These are phyloP conservation scores for Nemotelus nigrinus DNA, from an alignment of 2,888 invertebrate genomes.

Conservation along the genomic window DNA sequence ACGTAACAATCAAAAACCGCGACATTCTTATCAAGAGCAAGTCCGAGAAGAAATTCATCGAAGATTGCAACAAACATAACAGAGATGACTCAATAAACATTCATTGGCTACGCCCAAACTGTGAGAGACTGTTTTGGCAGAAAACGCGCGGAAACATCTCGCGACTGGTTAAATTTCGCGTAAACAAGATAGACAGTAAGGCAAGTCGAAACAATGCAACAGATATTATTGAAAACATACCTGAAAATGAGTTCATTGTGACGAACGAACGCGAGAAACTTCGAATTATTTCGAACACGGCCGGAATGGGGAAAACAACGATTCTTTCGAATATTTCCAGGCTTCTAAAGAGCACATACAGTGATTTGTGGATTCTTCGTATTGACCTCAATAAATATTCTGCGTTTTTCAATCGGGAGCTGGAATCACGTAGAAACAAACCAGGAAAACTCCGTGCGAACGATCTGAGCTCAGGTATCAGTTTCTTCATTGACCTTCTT, in stretches of 20 bases:
- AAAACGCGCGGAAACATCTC: neutral
- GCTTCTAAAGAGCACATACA: neutral
- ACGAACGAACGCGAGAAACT: neutral
- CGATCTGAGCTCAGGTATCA: conserved; percentile 2
- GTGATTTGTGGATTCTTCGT: conserved; percentile 23
- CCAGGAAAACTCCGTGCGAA: neutral
- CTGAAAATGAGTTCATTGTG: neutral
- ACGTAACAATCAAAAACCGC: neutral
- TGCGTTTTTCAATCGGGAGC: neutral
- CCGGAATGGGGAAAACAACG: conserved; percentile 36
- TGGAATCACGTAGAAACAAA: neutral
- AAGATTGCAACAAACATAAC: no score
- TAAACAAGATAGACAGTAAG: neutral
- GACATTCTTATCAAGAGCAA: conserved; percentile 6
- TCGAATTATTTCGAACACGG: conserved; percentile 8
- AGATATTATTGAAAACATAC: no score
- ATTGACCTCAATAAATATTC: conserved; percentile 33
- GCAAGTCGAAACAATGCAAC: neutral
- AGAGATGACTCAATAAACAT: neutral
- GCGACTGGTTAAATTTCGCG: neutral
- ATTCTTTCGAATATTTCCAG: conserved; percentile 13
- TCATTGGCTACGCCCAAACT: conserved; percentile 1
- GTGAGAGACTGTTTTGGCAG: neutral
- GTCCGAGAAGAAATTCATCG: conserved; percentile 8
- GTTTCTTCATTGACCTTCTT: neutral